phyloP scores from a whole-genome alignment of 2,797 vertebrate species.

The Rachycentron canadum region DNA sequence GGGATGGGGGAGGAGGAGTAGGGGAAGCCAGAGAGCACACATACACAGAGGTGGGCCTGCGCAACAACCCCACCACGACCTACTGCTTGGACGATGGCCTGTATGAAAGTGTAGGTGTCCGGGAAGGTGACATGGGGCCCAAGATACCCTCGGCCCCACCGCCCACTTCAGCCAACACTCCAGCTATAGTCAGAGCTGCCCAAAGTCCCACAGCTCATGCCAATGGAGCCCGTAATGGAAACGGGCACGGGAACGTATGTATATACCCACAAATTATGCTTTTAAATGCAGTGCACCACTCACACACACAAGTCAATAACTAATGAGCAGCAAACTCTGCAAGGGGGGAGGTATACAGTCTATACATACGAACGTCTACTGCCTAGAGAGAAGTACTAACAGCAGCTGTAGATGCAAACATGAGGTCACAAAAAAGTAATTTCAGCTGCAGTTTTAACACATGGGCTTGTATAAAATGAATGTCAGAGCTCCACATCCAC shows the following conservation, averaged over 20 bases:
- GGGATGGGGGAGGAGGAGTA: conserved; percentile 42
- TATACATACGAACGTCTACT: background rate
- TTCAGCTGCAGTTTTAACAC: background rate
- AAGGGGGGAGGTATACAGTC: no score
- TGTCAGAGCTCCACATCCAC: background rate
- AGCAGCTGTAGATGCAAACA: background rate
- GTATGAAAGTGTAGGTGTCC: conserved; percentile 85
- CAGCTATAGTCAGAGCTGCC: conserved; percentile 58
- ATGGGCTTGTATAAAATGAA: background rate
- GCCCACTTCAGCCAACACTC: conserved; percentile 61
- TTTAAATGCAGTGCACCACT: background rate
- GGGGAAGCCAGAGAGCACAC: conserved; percentile 79
- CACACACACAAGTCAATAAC: background rate
- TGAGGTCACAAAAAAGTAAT: no score
- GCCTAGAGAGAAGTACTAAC: background rate
- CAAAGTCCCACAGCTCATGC: conserved; percentile 72
- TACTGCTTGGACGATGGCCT: conserved; percentile 83
- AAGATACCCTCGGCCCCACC: conserved; percentile 65
- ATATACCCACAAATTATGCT: conserved; percentile 1
- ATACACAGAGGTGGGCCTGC: conserved; percentile 84
- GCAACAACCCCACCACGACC: conserved; percentile 74
- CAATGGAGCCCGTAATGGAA: conserved; percentile 62
- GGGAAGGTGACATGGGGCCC: conserved; percentile 61
- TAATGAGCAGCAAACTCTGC: no score
- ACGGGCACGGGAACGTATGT: conserved; percentile 69